Conservation (phyloP, 2,888 invertebrate genomes). For the Calameuta pallipes region DNA sequence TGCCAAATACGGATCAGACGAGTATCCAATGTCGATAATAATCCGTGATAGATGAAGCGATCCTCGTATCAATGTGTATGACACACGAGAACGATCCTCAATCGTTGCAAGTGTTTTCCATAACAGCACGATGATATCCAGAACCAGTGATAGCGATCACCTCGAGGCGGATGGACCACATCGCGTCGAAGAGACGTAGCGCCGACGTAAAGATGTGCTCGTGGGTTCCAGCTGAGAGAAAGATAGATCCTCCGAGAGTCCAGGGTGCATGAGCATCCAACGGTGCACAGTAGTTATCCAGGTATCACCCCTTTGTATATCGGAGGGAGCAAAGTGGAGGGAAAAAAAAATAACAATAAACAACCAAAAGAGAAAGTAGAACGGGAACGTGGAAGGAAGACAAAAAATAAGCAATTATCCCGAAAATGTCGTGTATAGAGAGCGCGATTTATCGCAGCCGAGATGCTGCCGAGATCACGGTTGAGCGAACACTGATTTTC, state of each 20-base stretch:
- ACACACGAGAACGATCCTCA: conserved; percentile 16
- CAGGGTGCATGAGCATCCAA: too few species aligned
- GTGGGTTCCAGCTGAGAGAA: not conserved
- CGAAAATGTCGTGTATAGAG: conserved; percentile 6
- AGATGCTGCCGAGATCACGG: conserved; percentile 32
- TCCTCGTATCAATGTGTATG: not conserved
- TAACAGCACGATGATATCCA: not conserved
- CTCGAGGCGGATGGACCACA: conserved; percentile 27
- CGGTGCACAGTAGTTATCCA: too few species aligned
- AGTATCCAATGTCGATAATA: not conserved
- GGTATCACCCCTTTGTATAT: too few species aligned
- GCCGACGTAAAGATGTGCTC: not conserved
- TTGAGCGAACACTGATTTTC: conserved; percentile 36
- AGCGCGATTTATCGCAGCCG: not conserved
- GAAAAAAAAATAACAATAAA: not conserved
- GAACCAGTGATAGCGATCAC: conserved; percentile 6
- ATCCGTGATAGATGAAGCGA: not conserved
- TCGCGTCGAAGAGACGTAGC: not conserved
- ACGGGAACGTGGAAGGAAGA: not conserved
- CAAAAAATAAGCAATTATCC: conserved; percentile 8
- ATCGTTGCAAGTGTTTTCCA: conserved; percentile 39
- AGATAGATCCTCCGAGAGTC: too few species aligned
- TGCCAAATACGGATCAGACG: not conserved
- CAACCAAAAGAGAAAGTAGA: not conserved
- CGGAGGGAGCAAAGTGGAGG: too few species aligned